A percentile compares a stretch with the other conserved stretches of the same genome.
Evolutionary conservation across 2,888 invertebrate genomes (phyloP).

Genomic region (Lottia gigantea): DNA sequence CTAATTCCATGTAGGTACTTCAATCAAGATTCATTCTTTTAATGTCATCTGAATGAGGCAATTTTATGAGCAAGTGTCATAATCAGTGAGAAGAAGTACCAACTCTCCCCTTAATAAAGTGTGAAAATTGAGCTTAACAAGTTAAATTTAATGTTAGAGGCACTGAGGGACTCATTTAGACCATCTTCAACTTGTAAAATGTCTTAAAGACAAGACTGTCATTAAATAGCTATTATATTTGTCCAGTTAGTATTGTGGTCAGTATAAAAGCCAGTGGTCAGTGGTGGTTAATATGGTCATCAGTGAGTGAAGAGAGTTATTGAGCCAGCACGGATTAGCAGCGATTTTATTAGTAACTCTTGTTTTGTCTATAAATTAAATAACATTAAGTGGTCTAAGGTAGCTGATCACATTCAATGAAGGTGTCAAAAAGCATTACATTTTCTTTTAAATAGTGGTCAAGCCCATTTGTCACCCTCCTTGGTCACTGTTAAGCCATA

Average conservation of each 20-base stretch:
- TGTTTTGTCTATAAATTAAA: slow-evolving; percentile 6
- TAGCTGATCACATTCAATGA: background rate
- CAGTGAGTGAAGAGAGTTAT: background rate
- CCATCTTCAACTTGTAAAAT: background rate
- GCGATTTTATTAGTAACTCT: background rate
- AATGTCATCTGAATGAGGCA: background rate
- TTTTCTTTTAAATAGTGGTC: background rate
- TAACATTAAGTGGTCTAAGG: background rate
- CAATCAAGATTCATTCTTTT: too few relatives aligned
- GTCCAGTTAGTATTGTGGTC: slow-evolving; percentile 4
- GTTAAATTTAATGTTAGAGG: slow-evolving; percentile 7
- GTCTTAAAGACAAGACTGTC: slow-evolving; percentile 9
- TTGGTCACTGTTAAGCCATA: background rate
- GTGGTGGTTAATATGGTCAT: background rate
- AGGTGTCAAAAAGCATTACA: background rate
- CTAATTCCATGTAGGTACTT: too few relatives aligned
- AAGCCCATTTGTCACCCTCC: background rate
- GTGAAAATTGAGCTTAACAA: slow-evolving; percentile 3
- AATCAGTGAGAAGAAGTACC: background rate
- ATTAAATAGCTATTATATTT: slow-evolving; percentile 6
- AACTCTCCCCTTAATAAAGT: slow-evolving; percentile 1
- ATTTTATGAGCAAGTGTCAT: background rate
- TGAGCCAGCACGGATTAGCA: background rate
- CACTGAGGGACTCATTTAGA: slow-evolving; percentile 3
- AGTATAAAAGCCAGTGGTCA: slow-evolving; percentile 2